Conservation (phyloP, 2,888 invertebrate genomes). For the Fabriciana adippe region DNA sequence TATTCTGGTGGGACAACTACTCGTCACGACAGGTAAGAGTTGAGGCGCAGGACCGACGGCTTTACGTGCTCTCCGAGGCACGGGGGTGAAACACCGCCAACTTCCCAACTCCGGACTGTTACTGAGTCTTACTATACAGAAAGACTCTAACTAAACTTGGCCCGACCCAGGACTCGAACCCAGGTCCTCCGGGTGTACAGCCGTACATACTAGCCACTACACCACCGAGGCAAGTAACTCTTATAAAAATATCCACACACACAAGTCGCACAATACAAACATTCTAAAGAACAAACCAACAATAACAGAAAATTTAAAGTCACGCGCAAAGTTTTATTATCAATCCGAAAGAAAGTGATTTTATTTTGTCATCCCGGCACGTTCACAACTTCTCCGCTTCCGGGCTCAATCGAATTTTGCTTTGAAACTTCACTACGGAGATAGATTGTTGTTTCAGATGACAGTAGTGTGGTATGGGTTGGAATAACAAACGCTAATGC, state of each 20-base stretch:
- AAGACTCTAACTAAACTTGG: no score
- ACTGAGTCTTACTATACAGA: no score
- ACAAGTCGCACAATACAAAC: neutral
- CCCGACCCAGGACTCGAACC: no score
- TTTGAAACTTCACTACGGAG: constrained; percentile 24
- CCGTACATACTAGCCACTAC: no score
- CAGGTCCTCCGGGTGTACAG: no score
- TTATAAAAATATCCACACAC: neutral
- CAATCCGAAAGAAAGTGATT: constrained; percentile 32
- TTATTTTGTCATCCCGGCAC: constrained; percentile 27
- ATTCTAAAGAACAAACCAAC: constrained; percentile 14
- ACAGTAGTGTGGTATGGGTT: constrained; percentile 27
- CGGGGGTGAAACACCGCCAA: no score
- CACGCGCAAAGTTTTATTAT: constrained; percentile 33
- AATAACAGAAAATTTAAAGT: constrained; percentile 37
- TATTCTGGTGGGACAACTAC: no score
- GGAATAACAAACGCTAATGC: constrained; percentile 35
- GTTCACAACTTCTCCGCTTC: constrained; percentile 28
- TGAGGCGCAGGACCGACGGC: no score
- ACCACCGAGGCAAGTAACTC: no score
- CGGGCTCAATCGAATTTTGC: constrained; percentile 35
- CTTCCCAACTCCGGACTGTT: no score
- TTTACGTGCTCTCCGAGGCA: no score
- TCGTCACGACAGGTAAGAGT: no score
- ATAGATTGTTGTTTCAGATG: constrained; percentile 37